A percentile compares a stretch with the other conserved stretches of the same genome.
Conservation (phyloP, 2,888 invertebrate genomes). For the Euproctis similis region DNA sequence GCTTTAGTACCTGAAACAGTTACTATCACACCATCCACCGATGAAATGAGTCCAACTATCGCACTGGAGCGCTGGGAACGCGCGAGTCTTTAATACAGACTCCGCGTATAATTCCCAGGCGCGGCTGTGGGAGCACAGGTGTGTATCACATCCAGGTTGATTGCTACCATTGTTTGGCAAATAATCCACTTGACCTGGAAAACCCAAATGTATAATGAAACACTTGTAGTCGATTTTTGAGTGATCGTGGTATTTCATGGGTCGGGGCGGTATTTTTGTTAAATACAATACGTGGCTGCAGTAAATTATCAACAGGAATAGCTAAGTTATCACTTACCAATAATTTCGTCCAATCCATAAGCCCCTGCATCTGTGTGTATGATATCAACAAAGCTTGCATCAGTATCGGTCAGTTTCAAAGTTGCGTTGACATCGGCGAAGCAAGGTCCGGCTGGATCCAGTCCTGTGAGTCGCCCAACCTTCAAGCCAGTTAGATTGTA, state of each 20-base stretch:
- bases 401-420: constrained; percentile 22
- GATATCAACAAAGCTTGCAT: constrained; percentile 1
- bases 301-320: too few species aligned
- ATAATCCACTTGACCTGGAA: constrained; percentile 62
- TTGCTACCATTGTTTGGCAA: constrained; percentile 52
- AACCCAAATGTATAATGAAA: too few species aligned
- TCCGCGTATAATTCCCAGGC: constrained; percentile 44
- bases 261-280: too few species aligned
- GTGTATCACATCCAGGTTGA: constrained; percentile 54
- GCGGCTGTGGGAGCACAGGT: constrained; percentile 58
- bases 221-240: too few species aligned
- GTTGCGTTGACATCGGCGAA: constrained; percentile 43
- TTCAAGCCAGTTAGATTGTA: constrained; percentile 32
- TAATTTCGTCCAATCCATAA: constrained; percentile 34
- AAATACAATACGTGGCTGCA: too few species aligned
- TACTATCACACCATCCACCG: constrained; percentile 27
- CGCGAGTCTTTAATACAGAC: constrained; percentile 29
- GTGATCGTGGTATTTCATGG: too few species aligned
- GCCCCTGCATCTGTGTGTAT: constrained; percentile 17
- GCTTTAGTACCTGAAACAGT: constrained; percentile 36
- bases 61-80: constrained; percentile 43
- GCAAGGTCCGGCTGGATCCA: too few species aligned
- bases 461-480: constrained; percentile 58
- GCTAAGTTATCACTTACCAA: too few species aligned
- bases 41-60: constrained; percentile 37